Base-by-base conservation (phyloP, 2,113 vertebrate species). In the Brienomyrus brachyistius region DNA sequence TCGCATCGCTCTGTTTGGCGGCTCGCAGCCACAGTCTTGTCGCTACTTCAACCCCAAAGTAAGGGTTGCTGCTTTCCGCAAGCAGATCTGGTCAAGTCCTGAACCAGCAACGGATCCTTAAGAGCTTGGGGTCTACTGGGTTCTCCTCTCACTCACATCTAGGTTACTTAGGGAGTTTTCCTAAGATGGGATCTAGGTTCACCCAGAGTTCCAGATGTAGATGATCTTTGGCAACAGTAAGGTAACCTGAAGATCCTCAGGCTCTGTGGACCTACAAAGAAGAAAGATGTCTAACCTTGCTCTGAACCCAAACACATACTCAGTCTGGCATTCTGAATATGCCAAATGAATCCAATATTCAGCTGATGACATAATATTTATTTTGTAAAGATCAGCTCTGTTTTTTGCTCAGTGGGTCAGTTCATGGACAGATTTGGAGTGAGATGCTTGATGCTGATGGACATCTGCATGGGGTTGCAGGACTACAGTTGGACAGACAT, bases 31-130 rank as follows among this genome's bases (percentile, higher is more conserved):
- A 89, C 98, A 99, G 92, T 99, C 98, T 92, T 99, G 98, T 93
- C 96, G 98, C 94, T 99, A 99, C 91, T 99, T 99, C 93, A 99
- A 99, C 92, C 98, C 98, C 88, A 99, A 99, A 97, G 98, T 98
- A 94, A 94, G 66, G 13, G 19, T 11, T 88, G 35, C 50, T n/a
- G 7, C 85, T 31, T 27, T 11, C 23, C 48, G 3, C 19, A 0
- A 21, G 80, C 21, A 83, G 74, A 50, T 50, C 45, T 9, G 83
- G 47, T 86, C 11, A 50, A 27, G 48, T 15, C 10, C 21, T 23
- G 17, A 84, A 84, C 82, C 23, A 77, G 31, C 27, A 77, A 4
- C 7, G 4, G 15, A 23, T 17, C 45, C 9, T 4, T 85, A 47
- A n/a, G 82, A 48, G 0, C 50, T 15, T 0, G 52, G 11, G 31